Conservation (phyloP, 2,113 vertebrate species). For the Salvelinus alpinus region DNA sequence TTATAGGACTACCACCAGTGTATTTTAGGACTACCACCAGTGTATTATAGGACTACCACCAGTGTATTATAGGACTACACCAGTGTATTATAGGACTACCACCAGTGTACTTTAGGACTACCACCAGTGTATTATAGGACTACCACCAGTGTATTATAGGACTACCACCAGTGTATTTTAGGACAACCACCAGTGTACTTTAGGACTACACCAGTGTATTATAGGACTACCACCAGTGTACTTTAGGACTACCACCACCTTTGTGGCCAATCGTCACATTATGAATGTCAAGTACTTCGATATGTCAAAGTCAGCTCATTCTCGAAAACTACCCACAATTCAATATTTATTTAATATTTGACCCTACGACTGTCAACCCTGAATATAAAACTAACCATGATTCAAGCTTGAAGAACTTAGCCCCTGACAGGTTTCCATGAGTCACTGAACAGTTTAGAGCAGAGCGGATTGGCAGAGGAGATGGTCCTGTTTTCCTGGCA, state of each 20-base stretch:
- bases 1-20: slow-evolving; percentile 37
- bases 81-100: no score
- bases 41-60: slow-evolving; percentile 56
- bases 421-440: background rate
- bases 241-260: no score
- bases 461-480: background rate
- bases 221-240: slow-evolving; percentile 26
- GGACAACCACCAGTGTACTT: slow-evolving; percentile 28
- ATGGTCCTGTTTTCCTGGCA: slow-evolving; percentile 18
- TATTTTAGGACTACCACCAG: no score
- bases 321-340: no score
- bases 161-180: background rate
- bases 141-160: slow-evolving; percentile 40
- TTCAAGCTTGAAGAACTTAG: no score
- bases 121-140: background rate
- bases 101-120: no score
- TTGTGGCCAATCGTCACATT: no score
- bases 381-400: background rate
- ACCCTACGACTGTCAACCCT: background rate
- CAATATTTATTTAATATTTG: background rate
- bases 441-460: slow-evolving; percentile 11
- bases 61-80: no score
- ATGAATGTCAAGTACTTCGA: no score
- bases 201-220: slow-evolving; percentile 28
- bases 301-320: no score